Conservation (phyloP, 2,888 invertebrate species). For the Meloe dianella region DNA sequence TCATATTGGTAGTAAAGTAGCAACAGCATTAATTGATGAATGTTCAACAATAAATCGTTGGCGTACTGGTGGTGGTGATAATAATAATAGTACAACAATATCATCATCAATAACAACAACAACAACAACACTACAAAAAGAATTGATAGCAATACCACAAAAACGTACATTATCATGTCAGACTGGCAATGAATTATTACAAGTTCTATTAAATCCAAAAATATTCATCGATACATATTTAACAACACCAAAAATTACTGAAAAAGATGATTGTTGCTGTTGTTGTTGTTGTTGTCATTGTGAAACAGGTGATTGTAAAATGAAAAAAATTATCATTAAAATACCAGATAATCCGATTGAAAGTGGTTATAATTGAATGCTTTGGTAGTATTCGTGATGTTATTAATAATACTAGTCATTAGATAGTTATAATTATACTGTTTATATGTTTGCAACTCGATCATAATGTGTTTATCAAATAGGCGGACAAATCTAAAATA, state of each 20-base stretch:
- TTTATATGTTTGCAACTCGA: too few relatives aligned
- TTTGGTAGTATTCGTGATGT: not conserved
- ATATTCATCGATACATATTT: constrained; percentile 43
- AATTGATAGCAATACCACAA: constrained; percentile 39
- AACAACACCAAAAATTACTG: constrained; percentile 48
- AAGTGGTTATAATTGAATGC: constrained; percentile 3
- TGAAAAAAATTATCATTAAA: constrained; percentile 59
- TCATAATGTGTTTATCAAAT: not conserved
- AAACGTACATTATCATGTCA: constrained; percentile 58
- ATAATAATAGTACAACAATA: too few relatives aligned
- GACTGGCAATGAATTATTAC: constrained; percentile 56
- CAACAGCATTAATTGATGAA: constrained; percentile 58
- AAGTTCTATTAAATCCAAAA: constrained; percentile 51
- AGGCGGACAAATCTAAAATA: not conserved
- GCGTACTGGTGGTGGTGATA: constrained; percentile 23
- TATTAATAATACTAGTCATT: not conserved
- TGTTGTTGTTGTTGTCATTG: too few relatives aligned
- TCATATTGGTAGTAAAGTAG: constrained; percentile 67
- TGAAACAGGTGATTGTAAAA: constrained; percentile 55
- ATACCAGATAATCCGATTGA: constrained; percentile 44
- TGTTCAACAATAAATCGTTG: constrained; percentile 54
- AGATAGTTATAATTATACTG: too few relatives aligned
- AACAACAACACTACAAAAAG: too few relatives aligned
- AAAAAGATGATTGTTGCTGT: too few relatives aligned
- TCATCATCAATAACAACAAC: constrained; percentile 24